Evolutionary conservation across 2,888 invertebrate species (phyloP), one percentile per base, ranked within the genome.

Genomic region (Temnothorax rugatulus): DNA sequence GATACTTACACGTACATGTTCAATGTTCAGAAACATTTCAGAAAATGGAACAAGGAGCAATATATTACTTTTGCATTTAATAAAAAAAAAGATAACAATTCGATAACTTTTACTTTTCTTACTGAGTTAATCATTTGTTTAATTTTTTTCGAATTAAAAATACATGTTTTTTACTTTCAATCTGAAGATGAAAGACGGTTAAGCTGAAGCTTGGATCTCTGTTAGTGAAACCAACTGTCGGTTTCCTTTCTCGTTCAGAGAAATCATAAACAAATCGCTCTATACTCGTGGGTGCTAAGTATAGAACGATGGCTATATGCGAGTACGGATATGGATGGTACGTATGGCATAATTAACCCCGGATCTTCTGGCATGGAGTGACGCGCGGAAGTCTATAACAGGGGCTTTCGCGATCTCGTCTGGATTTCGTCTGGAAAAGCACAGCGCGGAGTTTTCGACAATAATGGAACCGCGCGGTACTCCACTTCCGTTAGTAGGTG

Each of bases 341-440:
- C 21, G 54, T 69, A 59, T 29, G 77, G 54, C 83, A 54, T 50
- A 83, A 71, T 57, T 71, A 82, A 41, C 64, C 4, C 11, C 73
- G 69, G 38, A 61, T 54, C 47, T 50, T 61, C 47, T 63, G 57
- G 25, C 44, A 34, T n/a, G 54, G 18, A n/a, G 47, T 68, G 57
- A 84, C 38, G 71, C 38, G 29, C 54, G n/a, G 21, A 47, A 59
- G 73, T 61, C 61, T 74, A 74, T 61, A 68, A 79, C 52, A 61
- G 68, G 29, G 73, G 41, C 61, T 71, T 63, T 73, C 47, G 73
- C 21, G 57, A 86, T 82, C 34, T 25, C 34, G 77, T 75, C 61
- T 66, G 69, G 57, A 75, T 89, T 82, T 74, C 74, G 64, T 82
- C 71, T 68, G 89, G 64, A 77, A 81, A 41, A 76, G 47, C 82